A percentile compares a stretch with the other conserved stretches of the same genome.
These are phyloP conservation scores for Macrotis lagotis DNA, from an alignment of 2,113 vertebrate species.

Conservation along the genomic window DNA sequence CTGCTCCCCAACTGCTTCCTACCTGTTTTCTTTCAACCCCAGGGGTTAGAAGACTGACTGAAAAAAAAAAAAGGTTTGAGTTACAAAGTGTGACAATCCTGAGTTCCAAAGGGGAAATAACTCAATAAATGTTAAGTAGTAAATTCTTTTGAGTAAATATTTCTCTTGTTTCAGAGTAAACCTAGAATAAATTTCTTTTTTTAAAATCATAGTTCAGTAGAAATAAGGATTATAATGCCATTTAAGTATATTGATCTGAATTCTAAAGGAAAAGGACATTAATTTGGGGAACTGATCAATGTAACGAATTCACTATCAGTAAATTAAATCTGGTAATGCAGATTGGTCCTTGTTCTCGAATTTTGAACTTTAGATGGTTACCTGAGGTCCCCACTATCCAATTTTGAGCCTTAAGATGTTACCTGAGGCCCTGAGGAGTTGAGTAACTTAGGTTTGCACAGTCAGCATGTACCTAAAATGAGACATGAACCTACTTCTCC, in stretches of 20 bases:
- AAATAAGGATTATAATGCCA: not conserved
- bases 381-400: no score
- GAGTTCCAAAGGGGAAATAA: no score
- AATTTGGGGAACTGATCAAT: not conserved
- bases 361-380: not conserved
- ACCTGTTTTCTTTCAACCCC: no score
- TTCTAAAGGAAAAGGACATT: not conserved
- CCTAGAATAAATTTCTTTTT: conserved; percentile 79
- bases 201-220: conserved; percentile 34
- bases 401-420: no score
- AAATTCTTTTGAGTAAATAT: no score
- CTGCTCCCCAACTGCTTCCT: no score
- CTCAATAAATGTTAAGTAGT: no score
- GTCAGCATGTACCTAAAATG: not conserved
- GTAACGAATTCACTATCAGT: not conserved
- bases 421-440: no score
- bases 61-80: no score
- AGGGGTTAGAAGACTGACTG: no score
- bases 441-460: not conserved
- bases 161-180: conserved; percentile 93
- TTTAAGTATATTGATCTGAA: not conserved
- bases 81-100: no score
- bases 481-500: not conserved
- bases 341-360: not conserved
- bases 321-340: not conserved